phyloP scores from a whole-genome alignment of 2,113 vertebrate genomes.

The Tympanuchus pallidicinctus region DNA sequence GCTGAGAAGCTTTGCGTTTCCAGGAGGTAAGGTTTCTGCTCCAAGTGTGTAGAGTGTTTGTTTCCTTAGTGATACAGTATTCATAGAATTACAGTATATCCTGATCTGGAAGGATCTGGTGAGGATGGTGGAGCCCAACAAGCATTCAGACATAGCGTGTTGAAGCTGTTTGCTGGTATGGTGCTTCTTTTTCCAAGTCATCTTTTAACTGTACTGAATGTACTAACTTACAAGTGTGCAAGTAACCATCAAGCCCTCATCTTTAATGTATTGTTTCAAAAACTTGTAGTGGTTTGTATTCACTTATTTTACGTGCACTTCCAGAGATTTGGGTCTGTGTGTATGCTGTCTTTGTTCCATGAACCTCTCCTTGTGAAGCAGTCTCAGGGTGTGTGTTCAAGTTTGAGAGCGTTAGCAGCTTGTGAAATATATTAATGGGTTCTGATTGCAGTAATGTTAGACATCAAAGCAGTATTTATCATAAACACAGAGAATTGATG shows the following conservation, averaged over 20 bases:
- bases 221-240: too few species aligned
- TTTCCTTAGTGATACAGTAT: neutral
- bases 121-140: too few species aligned
- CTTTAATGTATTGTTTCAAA: neutral
- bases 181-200: neutral
- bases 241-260: neutral
- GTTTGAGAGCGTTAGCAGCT: neutral
- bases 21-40: neutral
- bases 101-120: neutral
- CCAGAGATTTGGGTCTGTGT: neutral
- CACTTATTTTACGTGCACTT: neutral
- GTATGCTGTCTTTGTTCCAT: neutral
- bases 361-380: neutral
- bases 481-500: neutral
- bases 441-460: neutral
- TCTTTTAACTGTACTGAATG: neutral
- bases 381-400: neutral
- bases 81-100: neutral
- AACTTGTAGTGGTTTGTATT: neutral
- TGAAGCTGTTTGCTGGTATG: neutral
- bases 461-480: neutral
- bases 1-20: constrained; percentile 19
- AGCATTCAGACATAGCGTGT: neutral
- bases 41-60: neutral
- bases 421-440: neutral